Evolutionary conservation across 2,797 vertebrate species (phyloP).

Genomic region (Gadopsis marmoratus): DNA sequence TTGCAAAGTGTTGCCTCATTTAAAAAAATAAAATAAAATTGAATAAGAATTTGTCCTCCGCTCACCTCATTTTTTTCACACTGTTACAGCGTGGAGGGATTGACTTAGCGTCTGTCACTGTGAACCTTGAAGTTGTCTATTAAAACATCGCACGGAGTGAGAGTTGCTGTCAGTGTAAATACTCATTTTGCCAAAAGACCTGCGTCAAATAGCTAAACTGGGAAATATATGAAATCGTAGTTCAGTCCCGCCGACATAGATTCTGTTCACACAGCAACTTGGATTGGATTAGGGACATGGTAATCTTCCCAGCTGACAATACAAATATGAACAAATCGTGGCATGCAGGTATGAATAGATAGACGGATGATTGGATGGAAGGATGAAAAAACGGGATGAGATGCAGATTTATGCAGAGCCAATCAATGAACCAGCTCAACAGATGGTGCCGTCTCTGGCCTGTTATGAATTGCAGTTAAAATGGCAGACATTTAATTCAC

Average conservation of each 20-base stretch:
- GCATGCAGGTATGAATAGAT: constrained; percentile 18
- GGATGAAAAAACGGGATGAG: constrained; percentile 15
- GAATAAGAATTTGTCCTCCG: constrained; percentile 1
- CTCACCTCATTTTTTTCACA: not conserved
- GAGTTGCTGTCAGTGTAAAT: not conserved
- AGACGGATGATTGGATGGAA: constrained; percentile 22
- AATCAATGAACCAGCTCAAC: constrained; percentile 28
- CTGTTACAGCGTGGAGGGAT: not conserved
- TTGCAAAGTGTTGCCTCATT: constrained; percentile 74
- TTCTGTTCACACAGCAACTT: constrained; percentile 9
- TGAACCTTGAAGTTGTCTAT: constrained; percentile 14
- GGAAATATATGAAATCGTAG: not conserved
- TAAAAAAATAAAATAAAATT: too few relatives aligned
- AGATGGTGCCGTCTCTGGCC: constrained; percentile 21
- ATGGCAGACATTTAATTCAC: not conserved
- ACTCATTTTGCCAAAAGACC: not conserved
- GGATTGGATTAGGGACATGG: constrained; percentile 9
- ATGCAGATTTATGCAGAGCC: constrained; percentile 20
- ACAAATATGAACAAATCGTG: constrained; percentile 33
- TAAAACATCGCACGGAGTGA: constrained; percentile 12
- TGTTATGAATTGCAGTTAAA: constrained; percentile 20
- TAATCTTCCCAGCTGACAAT: constrained; percentile 4
- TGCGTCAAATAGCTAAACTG: not conserved
- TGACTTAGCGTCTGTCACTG: constrained; percentile 8
- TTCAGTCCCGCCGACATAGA: not conserved